These are phyloP conservation scores for Camponotus floridanus DNA, from an alignment of 1,140 invertebrate species.

Conservation along the genomic window DNA sequence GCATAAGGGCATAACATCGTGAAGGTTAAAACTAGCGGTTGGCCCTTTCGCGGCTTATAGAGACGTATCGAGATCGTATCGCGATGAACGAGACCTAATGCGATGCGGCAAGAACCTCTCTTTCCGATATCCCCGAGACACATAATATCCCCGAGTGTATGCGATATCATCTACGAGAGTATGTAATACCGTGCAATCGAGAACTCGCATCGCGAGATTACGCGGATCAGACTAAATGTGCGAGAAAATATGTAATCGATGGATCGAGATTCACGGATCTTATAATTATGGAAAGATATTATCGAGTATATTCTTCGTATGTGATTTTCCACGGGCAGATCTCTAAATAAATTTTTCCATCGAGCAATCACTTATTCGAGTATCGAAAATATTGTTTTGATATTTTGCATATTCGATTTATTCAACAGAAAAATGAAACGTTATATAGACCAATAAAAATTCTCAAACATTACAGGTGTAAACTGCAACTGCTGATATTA, in stretches of 20 bases:
- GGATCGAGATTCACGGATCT: conserved; percentile 16
- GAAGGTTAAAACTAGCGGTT: conserved; percentile 35
- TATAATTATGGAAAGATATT: conserved; percentile 2
- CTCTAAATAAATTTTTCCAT: background rate
- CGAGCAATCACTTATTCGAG: background rate
- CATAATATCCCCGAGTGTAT: conserved; percentile 41
- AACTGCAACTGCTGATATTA: background rate
- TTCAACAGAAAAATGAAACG: background rate
- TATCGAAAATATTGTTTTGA: background rate
- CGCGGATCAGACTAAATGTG: conserved; percentile 4
- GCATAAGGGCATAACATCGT: background rate
- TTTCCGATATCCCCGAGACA: conserved; percentile 69
- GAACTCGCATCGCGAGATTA: conserved; percentile 38
- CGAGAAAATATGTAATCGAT: conserved; percentile 30
- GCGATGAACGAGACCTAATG: conserved; percentile 67
- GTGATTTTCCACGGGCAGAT: background rate
- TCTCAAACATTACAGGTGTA: background rate
- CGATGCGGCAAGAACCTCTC: conserved; percentile 57
- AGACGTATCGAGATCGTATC: conserved; percentile 78
- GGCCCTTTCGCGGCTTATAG: conserved; percentile 68
- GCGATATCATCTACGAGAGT: conserved; percentile 39
- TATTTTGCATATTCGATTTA: background rate
- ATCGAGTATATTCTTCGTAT: background rate
- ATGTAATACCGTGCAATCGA: conserved; percentile 57
- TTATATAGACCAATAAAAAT: background rate